A percentile compares a stretch with the other conserved stretches of the same genome.
Conservation (phyloP, 2,888 invertebrate genomes). For the Corythucha ciliata region DNA sequence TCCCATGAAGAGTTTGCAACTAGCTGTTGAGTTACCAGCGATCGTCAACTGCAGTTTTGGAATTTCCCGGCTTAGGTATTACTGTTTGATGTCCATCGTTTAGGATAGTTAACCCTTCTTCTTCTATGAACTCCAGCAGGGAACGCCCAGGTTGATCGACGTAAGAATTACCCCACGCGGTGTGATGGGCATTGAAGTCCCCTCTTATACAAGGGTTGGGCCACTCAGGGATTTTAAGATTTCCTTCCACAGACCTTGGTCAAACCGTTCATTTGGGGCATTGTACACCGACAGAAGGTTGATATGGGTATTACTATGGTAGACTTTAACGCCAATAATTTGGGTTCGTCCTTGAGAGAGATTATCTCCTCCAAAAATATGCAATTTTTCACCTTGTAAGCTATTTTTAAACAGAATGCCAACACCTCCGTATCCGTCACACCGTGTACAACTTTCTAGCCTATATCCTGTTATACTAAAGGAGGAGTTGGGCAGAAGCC, state of each 20-base stretch:
- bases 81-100: too few species aligned
- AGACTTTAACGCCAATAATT: neutral
- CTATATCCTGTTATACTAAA: too few species aligned
- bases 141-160: neutral
- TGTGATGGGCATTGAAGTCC: slow-evolving; percentile 6
- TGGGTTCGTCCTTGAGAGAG: too few species aligned
- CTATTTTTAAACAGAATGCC: neutral
- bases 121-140: neutral
- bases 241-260: neutral
- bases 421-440: neutral
- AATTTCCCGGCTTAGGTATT: too few species aligned
- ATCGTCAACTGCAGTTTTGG: too few species aligned
- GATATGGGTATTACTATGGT: neutral
- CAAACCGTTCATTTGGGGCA: neutral
- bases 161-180: neutral
- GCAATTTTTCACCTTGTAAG: neutral
- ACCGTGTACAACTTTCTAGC: too few species aligned
- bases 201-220: neutral
- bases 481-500: neutral
- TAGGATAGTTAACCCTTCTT: neutral
- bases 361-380: too few species aligned
- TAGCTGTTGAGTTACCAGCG: too few species aligned
- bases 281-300: slow-evolving; percentile 1
- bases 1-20: too few species aligned
- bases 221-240: neutral